phyloP scores from a whole-genome alignment of 2,888 invertebrate genomes.

The Tenodera sinensis region DNA sequence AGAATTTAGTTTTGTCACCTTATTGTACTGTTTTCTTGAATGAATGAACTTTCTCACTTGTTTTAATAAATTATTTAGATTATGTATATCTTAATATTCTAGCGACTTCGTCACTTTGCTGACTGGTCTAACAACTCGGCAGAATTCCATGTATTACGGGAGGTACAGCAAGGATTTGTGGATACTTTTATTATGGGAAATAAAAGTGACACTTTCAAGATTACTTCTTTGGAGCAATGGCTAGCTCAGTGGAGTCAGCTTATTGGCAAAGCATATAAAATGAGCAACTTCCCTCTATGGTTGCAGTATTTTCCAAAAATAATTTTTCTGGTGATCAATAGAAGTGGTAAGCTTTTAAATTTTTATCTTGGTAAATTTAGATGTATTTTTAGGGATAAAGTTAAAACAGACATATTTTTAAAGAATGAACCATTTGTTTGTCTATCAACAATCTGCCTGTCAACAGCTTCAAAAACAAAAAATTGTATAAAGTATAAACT shows the following conservation, averaged over 20 bases:
- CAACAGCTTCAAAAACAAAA: no score
- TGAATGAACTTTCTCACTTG: not conserved
- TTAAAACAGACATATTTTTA: no score
- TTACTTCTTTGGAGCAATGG: constrained; percentile 62
- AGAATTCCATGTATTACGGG: constrained; percentile 67
- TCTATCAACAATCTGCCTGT: no score
- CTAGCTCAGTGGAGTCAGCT: constrained; percentile 64
- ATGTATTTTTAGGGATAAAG: no score
- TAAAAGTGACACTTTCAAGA: not conserved
- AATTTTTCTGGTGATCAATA: constrained; percentile 66
- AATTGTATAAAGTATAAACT: no score
- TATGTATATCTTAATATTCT: constrained; percentile 24
- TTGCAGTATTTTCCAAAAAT: constrained; percentile 70
- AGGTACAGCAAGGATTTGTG: constrained; percentile 68
- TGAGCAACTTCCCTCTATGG: constrained; percentile 67
- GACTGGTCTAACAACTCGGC: constrained; percentile 72
- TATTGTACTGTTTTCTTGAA: not conserved
- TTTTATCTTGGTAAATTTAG: not conserved
- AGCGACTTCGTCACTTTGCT: constrained; percentile 65
- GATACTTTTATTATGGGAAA: constrained; percentile 52
- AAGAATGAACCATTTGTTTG: no score
- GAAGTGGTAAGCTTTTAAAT: constrained; percentile 52
- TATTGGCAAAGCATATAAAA: constrained; percentile 49
- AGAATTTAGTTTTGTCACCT: not conserved
- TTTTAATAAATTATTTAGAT: not conserved